Base-by-base conservation (phyloP, 2,113 vertebrate genomes). In the Thymallus thymallus region DNA sequence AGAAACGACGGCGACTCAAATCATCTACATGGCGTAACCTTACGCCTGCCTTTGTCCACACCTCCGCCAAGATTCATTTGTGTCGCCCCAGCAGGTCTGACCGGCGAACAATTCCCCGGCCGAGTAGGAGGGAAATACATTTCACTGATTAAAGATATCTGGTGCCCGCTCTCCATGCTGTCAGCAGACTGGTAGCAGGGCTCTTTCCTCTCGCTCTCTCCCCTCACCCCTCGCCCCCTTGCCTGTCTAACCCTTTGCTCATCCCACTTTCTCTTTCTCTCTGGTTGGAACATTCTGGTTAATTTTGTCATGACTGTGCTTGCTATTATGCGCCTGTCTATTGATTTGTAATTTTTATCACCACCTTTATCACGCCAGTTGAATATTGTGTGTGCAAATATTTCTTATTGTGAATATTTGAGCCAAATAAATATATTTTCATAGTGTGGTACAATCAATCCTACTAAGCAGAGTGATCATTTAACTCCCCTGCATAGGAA, bases 61-160 rank as follows among this genome's bases (percentile, higher is more conserved):
- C 87, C 88, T 91, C 90, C 85, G 80, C 84, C 84, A 88, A 91
- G 84, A 91, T 90, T 91, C 89, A 90, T 92, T 92, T 91, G 88
- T 93, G 91, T 93, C 84, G 82, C 83, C 83, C 77, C 81, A 86
- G 91, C 90, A 90, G 85, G 88, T 92, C 87, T 90, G 89, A 92
- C 87, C 86, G 88, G 84, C 68, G 87, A 89, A 91, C 86, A 92
- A 88, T 91, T 88, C 85, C 83, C 78, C 48, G 85, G 84, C 80
- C 77, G 86, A 89, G 86, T 81, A 80, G 86, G 82, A 82, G 84
- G 80, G 80, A 88, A 90, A 90, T 89, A 87, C 88, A 91, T 91
- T 91, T 92, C 85, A 88, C 90, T 92, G 92, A 92, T 92, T 92
- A 94, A 92, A 92, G 88, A 89, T 91, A 92, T 91, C 89, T 87